Evolutionary conservation across 2,113 vertebrate genomes (phyloP).

Genomic region (Girardinichthys multiradiatus): DNA sequence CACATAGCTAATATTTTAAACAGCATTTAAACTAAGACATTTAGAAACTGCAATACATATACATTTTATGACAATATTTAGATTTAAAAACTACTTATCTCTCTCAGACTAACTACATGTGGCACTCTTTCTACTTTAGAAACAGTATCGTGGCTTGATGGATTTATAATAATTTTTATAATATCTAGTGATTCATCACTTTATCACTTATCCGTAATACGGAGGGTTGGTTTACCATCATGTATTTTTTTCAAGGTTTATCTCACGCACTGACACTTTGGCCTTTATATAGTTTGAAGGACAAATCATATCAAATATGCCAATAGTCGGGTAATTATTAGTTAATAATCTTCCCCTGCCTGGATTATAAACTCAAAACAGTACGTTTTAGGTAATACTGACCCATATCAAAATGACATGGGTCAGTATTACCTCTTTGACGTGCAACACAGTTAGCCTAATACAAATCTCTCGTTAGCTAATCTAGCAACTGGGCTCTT

Average conservation of each 20-base stretch:
- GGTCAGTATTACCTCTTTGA: not conserved
- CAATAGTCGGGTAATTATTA: not conserved
- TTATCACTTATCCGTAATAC: too few species aligned
- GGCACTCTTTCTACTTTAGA: too few species aligned
- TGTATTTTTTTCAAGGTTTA: not conserved
- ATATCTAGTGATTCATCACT: too few species aligned
- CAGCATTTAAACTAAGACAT: not conserved
- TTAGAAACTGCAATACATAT: not conserved
- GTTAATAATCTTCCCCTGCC: not conserved
- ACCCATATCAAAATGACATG: not conserved
- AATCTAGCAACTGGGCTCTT: slow-evolving; percentile 14
- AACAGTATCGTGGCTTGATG: too few species aligned
- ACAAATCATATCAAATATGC: not conserved
- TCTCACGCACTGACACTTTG: not conserved
- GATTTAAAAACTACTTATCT: not conserved
- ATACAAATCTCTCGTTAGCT: slow-evolving; percentile 31
- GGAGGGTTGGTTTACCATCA: too few species aligned
- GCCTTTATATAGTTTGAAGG: not conserved
- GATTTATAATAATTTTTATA: too few species aligned
- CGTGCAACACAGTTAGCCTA: not conserved
- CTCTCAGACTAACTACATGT: not conserved
- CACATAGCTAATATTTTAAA: not conserved
- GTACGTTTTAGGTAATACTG: not conserved
- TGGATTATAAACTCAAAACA: not conserved
- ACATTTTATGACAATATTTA: too few species aligned